Evolutionary conservation across 2,797 vertebrate species (phyloP).

Genomic region (Lacerta viridis): DNA sequence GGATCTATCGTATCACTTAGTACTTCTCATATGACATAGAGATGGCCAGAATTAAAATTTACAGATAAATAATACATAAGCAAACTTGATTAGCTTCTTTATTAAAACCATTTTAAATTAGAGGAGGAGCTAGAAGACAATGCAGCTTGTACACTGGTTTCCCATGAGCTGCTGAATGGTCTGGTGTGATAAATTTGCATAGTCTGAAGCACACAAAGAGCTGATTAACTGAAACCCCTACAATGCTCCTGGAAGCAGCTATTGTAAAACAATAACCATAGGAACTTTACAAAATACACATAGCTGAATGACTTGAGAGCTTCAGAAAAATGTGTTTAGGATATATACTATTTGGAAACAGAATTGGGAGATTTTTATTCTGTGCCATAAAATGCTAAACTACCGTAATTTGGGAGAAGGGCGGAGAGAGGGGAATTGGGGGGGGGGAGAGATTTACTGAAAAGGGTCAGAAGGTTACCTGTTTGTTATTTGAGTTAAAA

Average conservation of each 20-base stretch:
- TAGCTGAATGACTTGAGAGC: slow-evolving; percentile 80
- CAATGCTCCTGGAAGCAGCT: slow-evolving; percentile 89
- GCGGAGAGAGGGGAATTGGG: slow-evolving; percentile 14
- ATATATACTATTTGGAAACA: slow-evolving; percentile 82
- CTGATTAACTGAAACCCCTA: slow-evolving; percentile 98
- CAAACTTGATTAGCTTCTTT: slow-evolving; percentile 93
- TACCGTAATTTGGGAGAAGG: slow-evolving; percentile 78
- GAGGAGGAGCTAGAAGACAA: slow-evolving; percentile 92
- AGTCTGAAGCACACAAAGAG: slow-evolving; percentile 95
- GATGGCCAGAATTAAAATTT: slow-evolving; percentile 76
- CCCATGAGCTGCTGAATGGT: slow-evolving; percentile 92
- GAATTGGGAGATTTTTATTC: slow-evolving; percentile 84
- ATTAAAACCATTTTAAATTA: slow-evolving; percentile 96
- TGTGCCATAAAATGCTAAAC: slow-evolving; percentile 82
- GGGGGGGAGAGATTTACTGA: slow-evolving; percentile 78
- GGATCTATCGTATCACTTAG: slow-evolving; percentile 78
- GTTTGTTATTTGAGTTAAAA: slow-evolving; percentile 73
- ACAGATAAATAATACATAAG: slow-evolving; percentile 86
- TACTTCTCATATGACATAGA: slow-evolving; percentile 78
- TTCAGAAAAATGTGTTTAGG: slow-evolving; percentile 82
- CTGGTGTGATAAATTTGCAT: slow-evolving; percentile 99
- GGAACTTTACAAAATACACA: slow-evolving; percentile 92
- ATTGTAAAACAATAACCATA: slow-evolving; percentile 90
- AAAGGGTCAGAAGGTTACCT: slow-evolving; percentile 83
- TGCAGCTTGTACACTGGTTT: slow-evolving; percentile 93